Evolutionary conservation across 2,113 vertebrate species (phyloP), one percentile per base, ranked within the genome.

Genomic region (Larimichthys polyactis): DNA sequence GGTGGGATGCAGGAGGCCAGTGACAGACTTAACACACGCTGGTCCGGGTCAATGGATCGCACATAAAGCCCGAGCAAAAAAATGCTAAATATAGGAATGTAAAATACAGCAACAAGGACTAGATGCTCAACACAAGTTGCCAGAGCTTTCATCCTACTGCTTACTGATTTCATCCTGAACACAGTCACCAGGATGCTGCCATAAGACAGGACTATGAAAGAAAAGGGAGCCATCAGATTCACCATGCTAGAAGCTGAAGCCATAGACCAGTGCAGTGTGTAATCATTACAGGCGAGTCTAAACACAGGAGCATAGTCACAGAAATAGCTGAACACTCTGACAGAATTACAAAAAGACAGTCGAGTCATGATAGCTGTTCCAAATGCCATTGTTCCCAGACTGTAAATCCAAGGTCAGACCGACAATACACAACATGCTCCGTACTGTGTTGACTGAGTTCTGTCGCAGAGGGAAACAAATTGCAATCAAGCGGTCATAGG

Each of bases 401-500:
- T 70, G 2, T 1, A 49, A 84, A 5, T 32, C 93, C 93, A 95
- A 2, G 27, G 84, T 24, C 5, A 77, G 4, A 0, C 40, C 29
- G 4, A 95, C 1, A 15, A 94, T 91, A 40, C 68, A 86, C 11
- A 46, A 52, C 93, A 95, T 95, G 75, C 24, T 91, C 2, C 8
- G 0, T 0, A 82, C 6, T 11, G 87, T 94, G 69, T 95, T 95
- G 78, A 95, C 74, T 0, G 84, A 73, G 48, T 89, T 85, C 0
- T 94, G 91, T 15, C 63, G 85, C 71, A 95, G 54, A 58, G 93
- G 94, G 24, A 94, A 93, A 72, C 93, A 94, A 43, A 95, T 94
- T 0, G 91, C 91, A 19, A 94, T 86, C 22, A 94, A 29, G 7
- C 94, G 32, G 71, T 94, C 94, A 29, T 94, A 95, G 10, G 94